A percentile compares a stretch with the other conserved stretches of the same genome.
Conservation (phyloP, 2,797 vertebrate genomes). For the Paramormyrops hopkinsi region DNA sequence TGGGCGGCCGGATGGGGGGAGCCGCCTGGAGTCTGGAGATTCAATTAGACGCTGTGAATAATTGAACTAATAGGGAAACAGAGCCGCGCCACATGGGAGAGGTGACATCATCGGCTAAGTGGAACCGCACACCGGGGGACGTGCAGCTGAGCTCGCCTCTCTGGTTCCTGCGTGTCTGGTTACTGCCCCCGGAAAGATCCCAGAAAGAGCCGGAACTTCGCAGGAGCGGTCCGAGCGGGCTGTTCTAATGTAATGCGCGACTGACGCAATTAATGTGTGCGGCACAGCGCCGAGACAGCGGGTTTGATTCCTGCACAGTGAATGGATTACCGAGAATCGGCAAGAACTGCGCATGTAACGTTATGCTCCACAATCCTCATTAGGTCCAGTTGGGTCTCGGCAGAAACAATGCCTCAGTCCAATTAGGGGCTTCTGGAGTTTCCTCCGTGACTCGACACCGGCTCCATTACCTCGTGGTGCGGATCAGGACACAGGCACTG, state of each 20-base stretch:
- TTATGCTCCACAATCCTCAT: background rate
- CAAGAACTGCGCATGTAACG: background rate
- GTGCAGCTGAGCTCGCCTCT: conserved; percentile 19
- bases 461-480: background rate
- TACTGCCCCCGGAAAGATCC: conserved; percentile 15
- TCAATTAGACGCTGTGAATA: conserved; percentile 42
- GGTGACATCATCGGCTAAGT: conserved; percentile 37
- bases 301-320: background rate
- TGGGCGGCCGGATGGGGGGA: background rate
- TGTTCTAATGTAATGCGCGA: background rate
- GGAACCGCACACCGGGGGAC: conserved; percentile 22
- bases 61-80: conserved; percentile 35
- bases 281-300: background rate
- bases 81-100: conserved; percentile 32
- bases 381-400: background rate
- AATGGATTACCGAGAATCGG: background rate
- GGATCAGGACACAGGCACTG: background rate
- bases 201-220: conserved; percentile 3
- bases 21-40: conserved; percentile 24
- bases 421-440: background rate
- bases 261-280: background rate
- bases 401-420: background rate
- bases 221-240: background rate
- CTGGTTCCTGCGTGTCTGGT: conserved; percentile 28
- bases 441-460: background rate